Base-by-base conservation (phyloP, 2,888 invertebrate genomes). In the Drosophila anomalata region DNA sequence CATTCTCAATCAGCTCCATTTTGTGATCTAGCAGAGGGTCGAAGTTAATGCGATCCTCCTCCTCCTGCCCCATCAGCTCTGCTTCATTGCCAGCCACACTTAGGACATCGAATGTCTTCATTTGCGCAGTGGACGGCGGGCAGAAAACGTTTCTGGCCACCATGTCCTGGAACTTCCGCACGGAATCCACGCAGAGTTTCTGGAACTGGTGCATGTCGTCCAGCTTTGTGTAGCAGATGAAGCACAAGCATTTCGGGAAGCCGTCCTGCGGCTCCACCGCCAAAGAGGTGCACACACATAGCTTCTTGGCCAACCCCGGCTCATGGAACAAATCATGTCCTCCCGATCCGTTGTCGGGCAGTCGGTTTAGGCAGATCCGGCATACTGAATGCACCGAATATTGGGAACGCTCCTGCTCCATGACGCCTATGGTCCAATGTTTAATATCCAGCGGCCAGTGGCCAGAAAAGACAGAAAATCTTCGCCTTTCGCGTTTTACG, bases 121-220 rank as follows among this genome's bases (percentile, higher is more conserved):
- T 65, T 48, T 75, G 76, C n/a, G 41, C 46, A 12, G 29, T 41
- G 3, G 42, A 3, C 0, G 62, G 14, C 26, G 29, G 5, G 12
- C 39, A 42, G 8, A 84, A 60, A 7, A 67, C 61, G 29, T 87
- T 78, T 0, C 60, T 79, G 48, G 86, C 65, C 6, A 87, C 31
- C 77, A 81, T 66, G 7, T 79, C 66, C 22, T 90, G 86, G 29
- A 89, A 91, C 60, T 78, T 88, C 29, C 87, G 86, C 41, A 87
- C 84, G 2, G 90, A 89, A 22, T 87, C 88, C 1, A 85, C 83
- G 29, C 91, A 91, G 46, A 80, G 59, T 47, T 87, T 84, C 39
- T 89, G 91, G 53, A 90, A 90, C 5, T 85, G 86, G 3, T 90
- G 87, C 65, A 89, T 55, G 6, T 91, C 90, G 59, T 87, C 79